Conservation (phyloP, 2,888 invertebrate genomes). For the Ichneumon xanthorius region DNA sequence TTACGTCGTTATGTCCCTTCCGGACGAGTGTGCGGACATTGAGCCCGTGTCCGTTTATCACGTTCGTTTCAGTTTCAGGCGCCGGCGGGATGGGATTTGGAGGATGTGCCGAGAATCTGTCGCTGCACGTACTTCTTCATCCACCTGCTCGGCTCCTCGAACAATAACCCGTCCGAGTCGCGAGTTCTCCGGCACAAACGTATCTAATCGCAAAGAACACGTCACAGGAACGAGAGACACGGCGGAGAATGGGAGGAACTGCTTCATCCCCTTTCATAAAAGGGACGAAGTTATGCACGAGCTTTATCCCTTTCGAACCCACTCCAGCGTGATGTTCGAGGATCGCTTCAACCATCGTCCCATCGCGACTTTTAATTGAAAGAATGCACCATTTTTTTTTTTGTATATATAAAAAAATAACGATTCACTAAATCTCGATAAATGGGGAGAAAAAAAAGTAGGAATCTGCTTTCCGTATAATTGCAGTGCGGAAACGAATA, state of each 20-base stretch:
- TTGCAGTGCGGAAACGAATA: background rate
- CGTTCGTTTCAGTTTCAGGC: slow-evolving; percentile 71
- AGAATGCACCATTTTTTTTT: background rate
- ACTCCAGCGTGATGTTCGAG: slow-evolving; percentile 31
- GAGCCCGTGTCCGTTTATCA: slow-evolving; percentile 67
- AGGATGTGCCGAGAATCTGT: slow-evolving; percentile 52
- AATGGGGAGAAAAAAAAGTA: background rate
- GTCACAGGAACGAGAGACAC: slow-evolving; percentile 37
- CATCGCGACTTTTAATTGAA: slow-evolving; percentile 4
- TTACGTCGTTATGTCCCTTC: slow-evolving; percentile 68
- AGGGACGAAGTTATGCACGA: slow-evolving; percentile 42
- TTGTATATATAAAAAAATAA: background rate
- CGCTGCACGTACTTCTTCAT: slow-evolving; percentile 46
- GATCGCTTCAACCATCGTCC: slow-evolving; percentile 33
- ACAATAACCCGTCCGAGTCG: slow-evolving; percentile 52
- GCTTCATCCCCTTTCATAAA: slow-evolving; percentile 36
- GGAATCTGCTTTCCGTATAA: background rate
- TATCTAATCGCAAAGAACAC: slow-evolving; percentile 66
- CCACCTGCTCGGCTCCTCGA: slow-evolving; percentile 10
- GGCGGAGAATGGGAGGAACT: slow-evolving; percentile 5
- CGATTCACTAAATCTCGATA: background rate
- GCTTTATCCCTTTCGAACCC: slow-evolving; percentile 52
- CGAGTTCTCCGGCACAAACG: slow-evolving; percentile 61
- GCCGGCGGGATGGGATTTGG: slow-evolving; percentile 1
- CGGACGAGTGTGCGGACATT: slow-evolving; percentile 14